Percentiles rank a stretch among this genome's conserved stretches.
Conservation (phyloP, 2,113 vertebrate species). For the Caranx melampygus region DNA sequence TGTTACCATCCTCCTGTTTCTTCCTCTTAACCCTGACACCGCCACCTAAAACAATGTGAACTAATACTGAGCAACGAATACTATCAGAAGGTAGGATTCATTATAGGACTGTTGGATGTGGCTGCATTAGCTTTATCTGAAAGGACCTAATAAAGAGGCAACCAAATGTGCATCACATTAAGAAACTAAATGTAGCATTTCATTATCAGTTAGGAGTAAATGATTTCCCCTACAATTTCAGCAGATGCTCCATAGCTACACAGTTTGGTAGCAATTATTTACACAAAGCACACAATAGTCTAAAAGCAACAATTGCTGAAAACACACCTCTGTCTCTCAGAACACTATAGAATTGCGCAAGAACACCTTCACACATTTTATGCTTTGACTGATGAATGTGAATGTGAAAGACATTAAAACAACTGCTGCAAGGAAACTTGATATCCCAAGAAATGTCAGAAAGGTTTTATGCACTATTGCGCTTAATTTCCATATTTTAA, state of each 20-base stretch:
- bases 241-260: not conserved
- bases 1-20: too few relatives aligned
- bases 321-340: not conserved
- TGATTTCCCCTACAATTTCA: not conserved
- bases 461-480: not conserved
- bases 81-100: too few relatives aligned
- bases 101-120: too few relatives aligned
- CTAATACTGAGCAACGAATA: too few relatives aligned
- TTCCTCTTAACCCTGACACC: too few relatives aligned
- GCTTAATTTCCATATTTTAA: not conserved
- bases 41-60: too few relatives aligned
- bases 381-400: not conserved
- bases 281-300: not conserved
- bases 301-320: not conserved
- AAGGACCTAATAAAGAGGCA: too few relatives aligned
- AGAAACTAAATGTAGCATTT: too few relatives aligned
- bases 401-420: not conserved
- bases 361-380: not conserved
- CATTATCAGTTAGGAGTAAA: too few relatives aligned
- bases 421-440: not conserved
- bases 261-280: not conserved
- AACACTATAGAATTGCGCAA: not conserved
- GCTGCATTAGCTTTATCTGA: too few relatives aligned
- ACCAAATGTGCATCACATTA: too few relatives aligned
- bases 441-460: not conserved